Evolutionary conservation across 2,797 vertebrate genomes (phyloP).

Genomic region (Squalus acanthias): DNA sequence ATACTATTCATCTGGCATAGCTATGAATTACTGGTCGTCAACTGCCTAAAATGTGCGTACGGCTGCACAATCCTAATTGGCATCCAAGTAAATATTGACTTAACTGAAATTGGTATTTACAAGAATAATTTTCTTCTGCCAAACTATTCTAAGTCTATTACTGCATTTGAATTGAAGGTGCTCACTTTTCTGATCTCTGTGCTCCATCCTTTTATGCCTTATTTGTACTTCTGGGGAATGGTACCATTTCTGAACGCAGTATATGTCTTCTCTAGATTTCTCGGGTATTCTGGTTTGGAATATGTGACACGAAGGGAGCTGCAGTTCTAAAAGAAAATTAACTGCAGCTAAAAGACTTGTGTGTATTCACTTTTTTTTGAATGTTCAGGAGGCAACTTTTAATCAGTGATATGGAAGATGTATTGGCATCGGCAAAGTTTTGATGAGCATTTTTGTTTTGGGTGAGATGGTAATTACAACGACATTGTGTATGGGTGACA

Average conservation of each 20-base stretch:
- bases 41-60: no score
- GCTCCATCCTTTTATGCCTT: neutral
- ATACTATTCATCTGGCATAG: neutral
- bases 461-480: neutral
- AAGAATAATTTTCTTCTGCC: neutral
- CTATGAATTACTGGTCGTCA: neutral
- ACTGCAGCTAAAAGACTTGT: neutral
- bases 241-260: neutral
- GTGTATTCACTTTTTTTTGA: neutral
- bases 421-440: neutral
- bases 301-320: neutral
- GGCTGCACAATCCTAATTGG: neutral
- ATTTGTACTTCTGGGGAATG: neutral
- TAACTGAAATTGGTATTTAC: neutral
- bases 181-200: neutral
- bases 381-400: neutral
- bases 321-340: neutral
- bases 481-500: neutral
- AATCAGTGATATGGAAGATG: neutral
- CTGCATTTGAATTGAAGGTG: neutral
- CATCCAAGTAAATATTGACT: neutral
- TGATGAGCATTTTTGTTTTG: neutral
- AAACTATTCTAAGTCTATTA: neutral
- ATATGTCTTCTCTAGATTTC: neutral
- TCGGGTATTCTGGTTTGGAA: neutral